Evolutionary conservation across 2,888 invertebrate species (phyloP).

Genomic region (Periphyllus acericola): DNA sequence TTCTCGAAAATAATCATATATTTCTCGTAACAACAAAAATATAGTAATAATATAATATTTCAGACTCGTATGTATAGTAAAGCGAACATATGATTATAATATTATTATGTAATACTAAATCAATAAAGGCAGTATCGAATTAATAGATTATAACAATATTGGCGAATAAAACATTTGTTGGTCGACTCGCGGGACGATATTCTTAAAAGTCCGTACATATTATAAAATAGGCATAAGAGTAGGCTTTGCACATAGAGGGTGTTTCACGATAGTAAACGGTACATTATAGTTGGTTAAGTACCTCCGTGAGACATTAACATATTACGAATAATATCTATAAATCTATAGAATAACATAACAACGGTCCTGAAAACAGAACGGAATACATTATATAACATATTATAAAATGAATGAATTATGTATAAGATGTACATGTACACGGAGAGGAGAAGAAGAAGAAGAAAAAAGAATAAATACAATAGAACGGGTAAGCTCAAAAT

Average conservation of each 20-base stretch:
- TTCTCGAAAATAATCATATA: conserved; percentile 39
- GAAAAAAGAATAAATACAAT: neutral
- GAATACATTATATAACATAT: neutral
- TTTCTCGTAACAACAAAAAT: conserved; percentile 22
- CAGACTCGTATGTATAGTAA: conserved; percentile 13
- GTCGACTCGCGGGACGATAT: neutral
- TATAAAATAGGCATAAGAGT: neutral
- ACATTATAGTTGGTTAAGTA: neutral
- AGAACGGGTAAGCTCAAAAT: neutral
- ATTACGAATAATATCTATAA: neutral
- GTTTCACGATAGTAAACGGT: neutral
- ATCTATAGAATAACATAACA: conserved; percentile 21
- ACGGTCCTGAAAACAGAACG: neutral
- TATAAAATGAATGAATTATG: neutral
- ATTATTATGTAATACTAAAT: neutral
- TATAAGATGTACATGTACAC: conserved; percentile 7
- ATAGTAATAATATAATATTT: conserved; percentile 8
- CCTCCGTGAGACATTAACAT: neutral
- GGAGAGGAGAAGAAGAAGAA: conserved; percentile 3
- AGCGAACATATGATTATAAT: neutral
- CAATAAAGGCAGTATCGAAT: neutral
- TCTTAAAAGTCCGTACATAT: no score
- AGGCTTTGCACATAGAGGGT: neutral
- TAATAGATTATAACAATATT: neutral
- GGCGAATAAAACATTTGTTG: neutral